A percentile compares a stretch with the other conserved stretches of the same genome.
Evolutionary conservation across 2,113 vertebrate species (phyloP).

Genomic region (Axis porcinus): DNA sequence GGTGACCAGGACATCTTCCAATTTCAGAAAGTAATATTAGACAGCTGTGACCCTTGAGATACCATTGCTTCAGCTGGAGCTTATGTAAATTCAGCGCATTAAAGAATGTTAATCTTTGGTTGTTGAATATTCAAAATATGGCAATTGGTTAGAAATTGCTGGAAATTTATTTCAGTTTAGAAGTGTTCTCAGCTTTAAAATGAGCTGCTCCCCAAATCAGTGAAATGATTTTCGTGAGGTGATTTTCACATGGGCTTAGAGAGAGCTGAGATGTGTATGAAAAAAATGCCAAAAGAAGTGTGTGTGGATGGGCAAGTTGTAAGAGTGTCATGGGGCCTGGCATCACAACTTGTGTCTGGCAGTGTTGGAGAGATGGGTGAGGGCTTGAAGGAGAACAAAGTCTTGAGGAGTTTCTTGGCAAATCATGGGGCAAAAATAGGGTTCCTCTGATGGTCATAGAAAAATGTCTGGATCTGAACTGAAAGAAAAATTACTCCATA

Average conservation of each 20-base stretch:
- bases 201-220: background rate
- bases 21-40: slow-evolving; percentile 44
- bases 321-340: background rate
- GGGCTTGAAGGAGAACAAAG: background rate
- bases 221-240: background rate
- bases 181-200: background rate
- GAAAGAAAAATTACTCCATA: background rate
- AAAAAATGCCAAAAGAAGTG: background rate
- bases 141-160: slow-evolving; percentile 35
- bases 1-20: slow-evolving; percentile 52
- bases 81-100: slow-evolving; percentile 57
- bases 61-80: slow-evolving; percentile 54
- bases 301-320: rapidly evolving
- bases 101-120: slow-evolving; percentile 32
- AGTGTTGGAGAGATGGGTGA: background rate
- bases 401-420: background rate
- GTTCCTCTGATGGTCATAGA: background rate
- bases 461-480: background rate
- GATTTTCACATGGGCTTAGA: background rate
- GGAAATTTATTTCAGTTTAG: slow-evolving; percentile 4
- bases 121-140: slow-evolving; percentile 58
- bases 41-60: slow-evolving; percentile 62
- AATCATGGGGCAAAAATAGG: background rate
- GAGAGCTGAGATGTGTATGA: background rate
- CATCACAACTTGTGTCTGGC: background rate